phyloP scores from a whole-genome alignment of 1,140 invertebrate genomes.

The Planococcus citri region DNA sequence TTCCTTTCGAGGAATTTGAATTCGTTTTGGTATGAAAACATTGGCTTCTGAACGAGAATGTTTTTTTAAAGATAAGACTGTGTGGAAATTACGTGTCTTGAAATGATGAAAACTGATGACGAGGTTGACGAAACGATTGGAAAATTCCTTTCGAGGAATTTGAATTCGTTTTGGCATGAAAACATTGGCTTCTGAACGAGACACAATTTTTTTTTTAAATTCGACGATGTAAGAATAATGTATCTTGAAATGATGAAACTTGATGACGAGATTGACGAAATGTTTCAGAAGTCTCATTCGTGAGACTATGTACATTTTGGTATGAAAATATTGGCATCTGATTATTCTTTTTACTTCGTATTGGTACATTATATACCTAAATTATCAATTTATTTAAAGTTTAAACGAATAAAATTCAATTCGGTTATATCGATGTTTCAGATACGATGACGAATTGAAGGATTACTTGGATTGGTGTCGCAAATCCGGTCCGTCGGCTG shows the following conservation, averaged over 20 bases:
- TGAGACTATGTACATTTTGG: background rate
- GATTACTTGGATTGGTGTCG: slow-evolving; percentile 13
- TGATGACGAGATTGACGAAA: background rate
- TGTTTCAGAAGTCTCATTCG: background rate
- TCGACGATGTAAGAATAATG: background rate
- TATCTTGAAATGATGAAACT: background rate
- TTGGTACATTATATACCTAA: too few species aligned
- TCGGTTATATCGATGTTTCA: background rate
- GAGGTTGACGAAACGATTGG: slow-evolving; percentile 2
- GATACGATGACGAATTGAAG: slow-evolving; percentile 7
- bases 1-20: background rate
- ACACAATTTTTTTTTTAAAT: background rate
- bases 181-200: background rate
- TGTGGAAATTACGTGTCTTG: too few species aligned
- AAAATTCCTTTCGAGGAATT: background rate
- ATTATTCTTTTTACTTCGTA: background rate
- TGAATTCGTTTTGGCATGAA: background rate
- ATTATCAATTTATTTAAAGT: too few species aligned
- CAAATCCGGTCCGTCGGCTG: background rate
- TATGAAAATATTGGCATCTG: background rate
- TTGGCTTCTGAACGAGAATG: background rate
- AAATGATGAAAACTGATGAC: background rate
- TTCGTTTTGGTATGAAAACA: background rate
- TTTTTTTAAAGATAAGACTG: too few species aligned
- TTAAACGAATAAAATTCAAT: too few species aligned